Evolutionary conservation across 2,113 vertebrate genomes (phyloP).

Genomic region (Lamprologus speciosus): DNA sequence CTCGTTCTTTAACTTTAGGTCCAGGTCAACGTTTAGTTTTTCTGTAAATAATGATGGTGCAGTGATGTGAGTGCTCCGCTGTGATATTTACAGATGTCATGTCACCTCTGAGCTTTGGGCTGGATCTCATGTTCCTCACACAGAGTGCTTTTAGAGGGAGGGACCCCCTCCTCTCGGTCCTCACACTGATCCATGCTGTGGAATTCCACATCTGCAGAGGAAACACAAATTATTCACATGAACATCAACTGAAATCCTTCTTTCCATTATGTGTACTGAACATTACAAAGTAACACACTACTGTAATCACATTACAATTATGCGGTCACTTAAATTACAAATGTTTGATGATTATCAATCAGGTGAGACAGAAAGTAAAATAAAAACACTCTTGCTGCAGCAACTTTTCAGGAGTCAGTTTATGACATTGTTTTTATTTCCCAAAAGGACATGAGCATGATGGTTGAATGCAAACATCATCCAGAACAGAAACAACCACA

Average conservation of each 20-base stretch:
- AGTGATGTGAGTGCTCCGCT: accelerated
- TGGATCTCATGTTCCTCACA: neutral
- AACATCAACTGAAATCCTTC: neutral
- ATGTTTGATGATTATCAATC: no score
- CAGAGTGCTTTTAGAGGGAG: neutral
- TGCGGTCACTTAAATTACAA: accelerated
- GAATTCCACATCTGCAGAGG: neutral
- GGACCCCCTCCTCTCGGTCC: accelerated
- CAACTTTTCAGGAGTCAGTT: no score
- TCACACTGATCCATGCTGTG: accelerated
- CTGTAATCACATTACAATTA: neutral
- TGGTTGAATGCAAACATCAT: neutral
- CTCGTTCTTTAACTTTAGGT: neutral
- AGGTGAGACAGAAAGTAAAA: neutral
- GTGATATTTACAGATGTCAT: accelerated
- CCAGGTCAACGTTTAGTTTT: neutral
- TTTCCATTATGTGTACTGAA: accelerated
- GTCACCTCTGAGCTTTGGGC: neutral
- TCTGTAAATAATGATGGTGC: accelerated
- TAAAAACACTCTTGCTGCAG: no score
- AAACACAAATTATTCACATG: neutral
- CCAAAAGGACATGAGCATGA: no score
- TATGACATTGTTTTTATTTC: no score
- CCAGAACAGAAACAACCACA: no score
- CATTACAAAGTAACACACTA: accelerated